Evolutionary conservation across 1,140 invertebrate species (phyloP).

Genomic region (Bathynomus jamesi): DNA sequence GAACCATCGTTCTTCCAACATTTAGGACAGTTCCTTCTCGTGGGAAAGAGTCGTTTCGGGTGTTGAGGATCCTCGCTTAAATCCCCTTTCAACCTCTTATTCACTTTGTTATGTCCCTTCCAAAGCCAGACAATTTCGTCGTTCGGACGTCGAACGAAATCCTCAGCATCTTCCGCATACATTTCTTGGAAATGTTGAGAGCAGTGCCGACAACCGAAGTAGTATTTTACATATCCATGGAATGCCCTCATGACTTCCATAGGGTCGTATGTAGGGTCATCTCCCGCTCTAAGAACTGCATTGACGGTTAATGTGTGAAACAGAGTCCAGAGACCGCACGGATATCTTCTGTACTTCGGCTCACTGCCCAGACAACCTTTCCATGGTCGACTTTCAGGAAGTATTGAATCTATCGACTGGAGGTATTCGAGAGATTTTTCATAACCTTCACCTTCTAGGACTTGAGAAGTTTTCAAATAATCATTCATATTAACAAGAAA

Average conservation of each 20-base stretch:
- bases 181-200: constrained; percentile 76
- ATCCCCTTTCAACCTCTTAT: constrained; percentile 74
- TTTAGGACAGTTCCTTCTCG: constrained; percentile 54
- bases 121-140: constrained; percentile 88
- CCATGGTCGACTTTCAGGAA: constrained; percentile 56
- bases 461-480: not conserved
- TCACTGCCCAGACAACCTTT: constrained; percentile 72
- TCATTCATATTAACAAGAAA: constrained; percentile 52
- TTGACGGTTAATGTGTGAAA: constrained; percentile 89
- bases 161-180: constrained; percentile 53
- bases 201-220: constrained; percentile 90
- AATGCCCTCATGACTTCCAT: constrained; percentile 68
- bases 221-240: constrained; percentile 79
- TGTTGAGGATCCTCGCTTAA: constrained; percentile 79
- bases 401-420: constrained; percentile 15
- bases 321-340: constrained; percentile 89
- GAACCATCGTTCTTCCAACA: constrained; percentile 54
- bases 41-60: constrained; percentile 87
- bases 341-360: constrained; percentile 69
- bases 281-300: constrained; percentile 50
- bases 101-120: constrained; percentile 89
- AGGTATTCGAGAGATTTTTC: not conserved
- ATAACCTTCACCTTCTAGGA: constrained; percentile 50
- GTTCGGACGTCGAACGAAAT: constrained; percentile 57
- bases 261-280: constrained; percentile 43